Conservation (phyloP, 2,113 vertebrate genomes). For the Pelmatolapia mariae region DNA sequence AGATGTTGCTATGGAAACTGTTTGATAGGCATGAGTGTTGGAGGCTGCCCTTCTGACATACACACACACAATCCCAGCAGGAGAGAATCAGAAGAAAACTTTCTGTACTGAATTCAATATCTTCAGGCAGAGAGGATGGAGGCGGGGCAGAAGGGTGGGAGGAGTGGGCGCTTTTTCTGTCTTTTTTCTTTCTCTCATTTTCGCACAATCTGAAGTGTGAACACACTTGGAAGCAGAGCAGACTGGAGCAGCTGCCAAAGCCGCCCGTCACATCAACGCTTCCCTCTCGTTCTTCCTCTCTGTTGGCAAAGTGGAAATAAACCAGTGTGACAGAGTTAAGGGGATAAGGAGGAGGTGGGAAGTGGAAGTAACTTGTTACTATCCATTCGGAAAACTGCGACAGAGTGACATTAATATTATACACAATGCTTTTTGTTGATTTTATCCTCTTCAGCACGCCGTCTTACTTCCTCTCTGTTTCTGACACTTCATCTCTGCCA, state of each 20-base stretch:
- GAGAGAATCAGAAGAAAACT: neutral
- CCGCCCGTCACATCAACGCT: neutral
- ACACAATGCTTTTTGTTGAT: neutral
- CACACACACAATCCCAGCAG: conserved; percentile 1
- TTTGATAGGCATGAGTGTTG: conserved; percentile 1
- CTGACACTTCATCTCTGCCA: neutral
- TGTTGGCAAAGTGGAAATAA: neutral
- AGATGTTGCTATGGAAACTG: conserved; percentile 45
- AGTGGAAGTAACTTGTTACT: neutral
- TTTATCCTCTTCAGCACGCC: neutral
- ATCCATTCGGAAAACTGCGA: neutral
- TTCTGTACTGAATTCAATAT: conserved; percentile 10
- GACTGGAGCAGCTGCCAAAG: neutral
- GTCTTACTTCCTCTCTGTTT: neutral
- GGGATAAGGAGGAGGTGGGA: neutral
- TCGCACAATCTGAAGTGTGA: conserved; percentile 43
- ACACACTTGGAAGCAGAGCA: neutral
- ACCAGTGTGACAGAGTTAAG: neutral
- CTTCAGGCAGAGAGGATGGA: neutral
- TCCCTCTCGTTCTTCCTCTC: neutral
- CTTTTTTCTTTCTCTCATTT: conserved; percentile 4
- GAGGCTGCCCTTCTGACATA: neutral
- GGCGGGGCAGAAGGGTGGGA: neutral
- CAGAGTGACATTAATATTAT: neutral
- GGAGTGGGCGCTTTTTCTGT: neutral